These are phyloP conservation scores for Dimorphilus gyrociliatus DNA, from an alignment of 2,888 invertebrate species.

Conservation along the genomic window DNA sequence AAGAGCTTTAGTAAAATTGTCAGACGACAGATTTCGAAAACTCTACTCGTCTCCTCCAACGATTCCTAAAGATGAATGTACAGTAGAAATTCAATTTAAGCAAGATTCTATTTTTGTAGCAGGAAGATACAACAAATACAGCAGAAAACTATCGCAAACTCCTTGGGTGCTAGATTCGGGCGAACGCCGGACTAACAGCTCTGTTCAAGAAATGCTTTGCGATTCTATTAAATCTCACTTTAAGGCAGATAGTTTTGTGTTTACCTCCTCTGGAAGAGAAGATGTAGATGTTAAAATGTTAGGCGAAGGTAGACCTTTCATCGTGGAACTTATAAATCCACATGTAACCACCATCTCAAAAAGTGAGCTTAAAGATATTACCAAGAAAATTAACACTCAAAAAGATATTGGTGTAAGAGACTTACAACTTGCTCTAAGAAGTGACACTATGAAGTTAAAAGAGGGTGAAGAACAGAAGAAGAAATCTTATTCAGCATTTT, in stretches of 20 bases:
- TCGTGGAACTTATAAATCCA: slow-evolving; percentile 57
- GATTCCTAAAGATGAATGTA: too few species aligned
- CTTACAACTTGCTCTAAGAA: slow-evolving; percentile 49
- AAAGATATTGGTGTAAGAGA: slow-evolving; percentile 45
- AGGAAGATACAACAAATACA: slow-evolving; percentile 66
- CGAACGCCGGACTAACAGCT: slow-evolving; percentile 58
- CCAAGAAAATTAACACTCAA: background rate
- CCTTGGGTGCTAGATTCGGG: slow-evolving; percentile 82
- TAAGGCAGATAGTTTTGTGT: slow-evolving; percentile 44
- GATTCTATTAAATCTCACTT: slow-evolving; percentile 48
- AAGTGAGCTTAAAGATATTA: slow-evolving; percentile 24
- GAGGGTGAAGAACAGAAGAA: slow-evolving; percentile 70
- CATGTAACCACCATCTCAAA: slow-evolving; percentile 39
- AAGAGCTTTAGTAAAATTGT: too few species aligned
- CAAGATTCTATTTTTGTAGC: too few species aligned
- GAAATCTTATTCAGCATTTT: slow-evolving; percentile 66
- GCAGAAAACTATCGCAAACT: slow-evolving; percentile 70
- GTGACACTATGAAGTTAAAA: slow-evolving; percentile 52
- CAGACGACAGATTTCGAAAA: too few species aligned
- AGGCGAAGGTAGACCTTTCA: slow-evolving; percentile 58
- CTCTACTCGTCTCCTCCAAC: too few species aligned
- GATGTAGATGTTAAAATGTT: slow-evolving; percentile 91
- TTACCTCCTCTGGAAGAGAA: slow-evolving; percentile 81
- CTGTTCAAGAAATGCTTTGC: slow-evolving; percentile 75
- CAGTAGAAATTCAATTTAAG: too few species aligned